These are phyloP conservation scores for Mastomys coucha DNA, from an alignment of 2,113 vertebrate species.

Conservation along the genomic window DNA sequence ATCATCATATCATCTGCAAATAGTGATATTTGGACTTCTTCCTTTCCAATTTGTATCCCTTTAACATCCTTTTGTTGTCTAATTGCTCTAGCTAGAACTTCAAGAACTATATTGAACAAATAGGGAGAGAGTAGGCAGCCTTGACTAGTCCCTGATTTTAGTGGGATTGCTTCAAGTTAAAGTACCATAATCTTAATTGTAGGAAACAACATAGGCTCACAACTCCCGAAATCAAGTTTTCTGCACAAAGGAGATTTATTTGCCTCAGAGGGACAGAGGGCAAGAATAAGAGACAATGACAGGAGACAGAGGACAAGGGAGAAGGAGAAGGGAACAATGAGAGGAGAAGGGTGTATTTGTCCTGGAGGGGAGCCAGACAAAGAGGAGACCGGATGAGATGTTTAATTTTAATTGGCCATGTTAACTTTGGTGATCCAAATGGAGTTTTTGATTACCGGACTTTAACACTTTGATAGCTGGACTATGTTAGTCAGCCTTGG, in stretches of 20 bases:
- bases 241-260: not conserved
- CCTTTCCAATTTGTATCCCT: no score
- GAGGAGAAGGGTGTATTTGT: no score
- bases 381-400: not conserved
- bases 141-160: no score
- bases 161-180: not conserved
- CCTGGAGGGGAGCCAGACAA: not conserved
- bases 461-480: not conserved
- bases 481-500: not conserved
- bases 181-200: not conserved
- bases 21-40: no score
- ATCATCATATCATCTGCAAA: no score
- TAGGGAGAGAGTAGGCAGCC: no score
- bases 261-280: not conserved
- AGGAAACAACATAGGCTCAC: not conserved
- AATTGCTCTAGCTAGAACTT: no score
- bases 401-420: not conserved
- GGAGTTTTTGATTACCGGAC: not conserved
- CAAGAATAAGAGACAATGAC: not conserved
- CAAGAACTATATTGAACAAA: no score
- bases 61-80: no score
- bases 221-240: not conserved
- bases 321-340: not conserved
- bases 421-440: not conserved
- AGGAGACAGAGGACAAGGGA: not conserved